Evolutionary conservation across 2,888 invertebrate species (phyloP), one percentile per base, ranked within the genome.

Genomic region (Lochmaea crataegi): DNA sequence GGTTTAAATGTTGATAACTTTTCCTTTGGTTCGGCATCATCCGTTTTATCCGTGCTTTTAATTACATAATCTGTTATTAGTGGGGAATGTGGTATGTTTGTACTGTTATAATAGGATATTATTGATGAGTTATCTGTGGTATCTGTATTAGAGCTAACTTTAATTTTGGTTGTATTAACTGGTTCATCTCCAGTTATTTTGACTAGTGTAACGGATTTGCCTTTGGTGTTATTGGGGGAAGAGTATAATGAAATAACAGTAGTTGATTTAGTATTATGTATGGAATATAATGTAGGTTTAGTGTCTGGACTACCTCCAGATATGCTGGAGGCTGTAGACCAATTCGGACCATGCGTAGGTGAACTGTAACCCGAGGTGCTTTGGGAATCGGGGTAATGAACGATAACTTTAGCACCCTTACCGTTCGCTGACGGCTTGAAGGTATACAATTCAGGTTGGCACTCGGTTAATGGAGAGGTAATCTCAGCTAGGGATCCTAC

Each of bases 321-420:
- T 68, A 87, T 81, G 60, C 87, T 87, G 51, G 87, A 87, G 38
- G 86, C 84, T 64, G 86, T 86, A 51, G 86, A 87, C 86, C 87
- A 87, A 77, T 85, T 85, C 58, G 82, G 83, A 45, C 81, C 83
- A 70, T 85, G 86, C 69, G 87, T 86, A 69, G 88, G 88, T 72
- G 88, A 88, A 79, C 88, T 88, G 82, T 88, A 88, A 68, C 88
- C 88, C 41, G 88, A 88, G 61, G 88, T 88, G 82, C 88, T 88
- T 82, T 87, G 87, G 77, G 88, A 87, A 78, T 87, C 86, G 77
- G 84, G 84, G 77, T 83, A 83, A 75, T 83, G 84, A 78, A 87
- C 84, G 79, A 85, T 80, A 79, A 86, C 83, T 78, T 84, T 82
- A 72, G 84, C 82, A 80, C 82, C 82, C 84, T 84, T 84, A 84